Conservation (phyloP, 2,888 invertebrate species). For the Tiliacea aurago region DNA sequence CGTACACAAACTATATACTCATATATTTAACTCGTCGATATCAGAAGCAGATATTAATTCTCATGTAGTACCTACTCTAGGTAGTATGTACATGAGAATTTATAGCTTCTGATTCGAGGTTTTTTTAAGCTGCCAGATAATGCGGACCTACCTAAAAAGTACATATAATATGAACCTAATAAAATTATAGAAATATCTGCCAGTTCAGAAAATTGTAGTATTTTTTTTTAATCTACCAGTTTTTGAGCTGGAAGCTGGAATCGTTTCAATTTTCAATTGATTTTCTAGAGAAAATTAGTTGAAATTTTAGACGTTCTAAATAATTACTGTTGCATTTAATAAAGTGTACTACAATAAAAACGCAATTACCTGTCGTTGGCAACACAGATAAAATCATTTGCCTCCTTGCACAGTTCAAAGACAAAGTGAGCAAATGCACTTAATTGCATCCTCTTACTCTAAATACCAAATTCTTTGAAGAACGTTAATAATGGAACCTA, state of each 20-base stretch:
- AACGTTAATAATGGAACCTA: neutral
- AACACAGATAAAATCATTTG: conserved; percentile 48
- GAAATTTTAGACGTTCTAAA: neutral
- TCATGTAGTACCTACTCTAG: neutral
- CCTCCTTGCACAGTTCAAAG: conserved; percentile 14
- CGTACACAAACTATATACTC: neutral
- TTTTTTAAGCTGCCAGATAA: neutral
- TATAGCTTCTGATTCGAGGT: neutral
- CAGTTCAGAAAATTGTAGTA: too few relatives aligned
- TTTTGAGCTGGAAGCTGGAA: too few relatives aligned
- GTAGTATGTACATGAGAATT: neutral
- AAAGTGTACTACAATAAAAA: conserved; percentile 18
- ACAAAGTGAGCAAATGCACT: conserved; percentile 58
- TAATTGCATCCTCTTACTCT: conserved; percentile 74
- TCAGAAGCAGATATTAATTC: neutral
- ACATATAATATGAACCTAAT: neutral
- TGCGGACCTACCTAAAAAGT: neutral
- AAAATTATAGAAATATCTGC: neutral
- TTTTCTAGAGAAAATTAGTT: too few relatives aligned
- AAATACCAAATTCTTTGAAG: conserved; percentile 38
- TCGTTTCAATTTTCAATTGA: too few relatives aligned
- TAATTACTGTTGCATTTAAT: conserved; percentile 21
- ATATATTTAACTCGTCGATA: neutral
- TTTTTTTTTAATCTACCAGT: neutral
- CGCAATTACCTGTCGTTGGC: conserved; percentile 40